A percentile compares a stretch with the other conserved stretches of the same genome.
phyloP scores from a whole-genome alignment of 2,888 invertebrate genomes.

The Chydorus sphaericus region DNA sequence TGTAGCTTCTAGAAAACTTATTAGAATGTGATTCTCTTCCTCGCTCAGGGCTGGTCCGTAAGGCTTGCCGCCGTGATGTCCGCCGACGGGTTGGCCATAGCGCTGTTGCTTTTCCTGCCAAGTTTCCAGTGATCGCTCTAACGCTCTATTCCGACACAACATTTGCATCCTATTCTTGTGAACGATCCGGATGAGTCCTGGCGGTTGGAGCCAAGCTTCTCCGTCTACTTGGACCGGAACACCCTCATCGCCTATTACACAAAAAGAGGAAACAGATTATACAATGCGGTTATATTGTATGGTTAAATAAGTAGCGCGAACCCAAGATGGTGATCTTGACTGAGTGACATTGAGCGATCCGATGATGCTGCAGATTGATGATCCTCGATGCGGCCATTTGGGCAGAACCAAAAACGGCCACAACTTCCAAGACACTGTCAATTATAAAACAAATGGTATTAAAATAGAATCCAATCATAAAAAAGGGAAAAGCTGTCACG shows the following conservation, averaged over 20 bases:
- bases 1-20: constrained; percentile 67
- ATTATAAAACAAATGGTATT: no score
- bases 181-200: constrained; percentile 86
- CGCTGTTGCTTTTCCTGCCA: constrained; percentile 59
- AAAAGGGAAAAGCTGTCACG: no score
- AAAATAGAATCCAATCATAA: no score
- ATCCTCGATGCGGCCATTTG: constrained; percentile 94
- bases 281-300: neutral
- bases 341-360: constrained; percentile 90
- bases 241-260: constrained; percentile 52
- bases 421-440: constrained; percentile 88
- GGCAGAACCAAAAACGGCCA: constrained; percentile 92
- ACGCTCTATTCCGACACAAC: constrained; percentile 74
- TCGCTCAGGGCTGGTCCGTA: constrained; percentile 34
- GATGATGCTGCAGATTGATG: constrained; percentile 88
- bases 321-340: constrained; percentile 91
- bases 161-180: constrained; percentile 96
- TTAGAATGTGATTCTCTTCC: constrained; percentile 53
- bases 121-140: constrained; percentile 74
- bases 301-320: no score
- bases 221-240: constrained; percentile 95
- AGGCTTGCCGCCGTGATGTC: constrained; percentile 13
- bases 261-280: constrained; percentile 12
- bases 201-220: constrained; percentile 95
- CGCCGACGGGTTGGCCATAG: constrained; percentile 1